Base-by-base conservation (phyloP, 2,888 invertebrate genomes). In the Caenorhabditis virilis region DNA sequence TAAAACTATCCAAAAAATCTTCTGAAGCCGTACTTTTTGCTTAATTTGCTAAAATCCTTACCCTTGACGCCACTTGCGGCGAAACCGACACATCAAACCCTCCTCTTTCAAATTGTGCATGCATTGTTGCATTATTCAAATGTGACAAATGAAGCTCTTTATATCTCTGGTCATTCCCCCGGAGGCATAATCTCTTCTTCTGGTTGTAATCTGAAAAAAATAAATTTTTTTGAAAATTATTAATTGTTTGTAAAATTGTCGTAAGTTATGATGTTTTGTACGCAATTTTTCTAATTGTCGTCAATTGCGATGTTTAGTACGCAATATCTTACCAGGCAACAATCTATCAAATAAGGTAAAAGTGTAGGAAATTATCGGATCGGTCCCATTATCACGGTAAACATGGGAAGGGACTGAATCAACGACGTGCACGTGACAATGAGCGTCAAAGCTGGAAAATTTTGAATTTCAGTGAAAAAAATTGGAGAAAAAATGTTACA, bases 291-390 rank as follows among this genome's bases (percentile, higher is more conserved):
- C 7, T 30, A 13, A 13, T 30, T 9, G 6, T 9, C 6, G 13
- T 13, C 7, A 30, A 30, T 30, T 30, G 6, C 30, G 30, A 30
- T 9, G 30, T 30, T 30, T 30, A 30, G 6, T 9, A 30, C 30
- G 30, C 13, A 30, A 30, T 5, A 36, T 27, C 18, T 20, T 45
- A 69, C 69, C 69, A 23, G 56, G 54, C 15, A 46, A 42, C 6
- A 49, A 9, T 15, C 47, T 15, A 46, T 71, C 64, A 30, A 58
- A 71, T 9, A 71, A 51, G 6, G 71, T 67, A 43, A 71, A 71
- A 18, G 58, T 53, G 43, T 71, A 71, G 2, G 56, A 53, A 51
- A 67, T 59, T 41, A 71, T 67, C 2, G 71, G 67, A 51, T 71
- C 63, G 0, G 67, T 71, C n/a, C 67, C 67, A 59, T 71, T 64